phyloP scores from a whole-genome alignment of 2,113 vertebrate genomes.

The Amblyopsis rosae region DNA sequence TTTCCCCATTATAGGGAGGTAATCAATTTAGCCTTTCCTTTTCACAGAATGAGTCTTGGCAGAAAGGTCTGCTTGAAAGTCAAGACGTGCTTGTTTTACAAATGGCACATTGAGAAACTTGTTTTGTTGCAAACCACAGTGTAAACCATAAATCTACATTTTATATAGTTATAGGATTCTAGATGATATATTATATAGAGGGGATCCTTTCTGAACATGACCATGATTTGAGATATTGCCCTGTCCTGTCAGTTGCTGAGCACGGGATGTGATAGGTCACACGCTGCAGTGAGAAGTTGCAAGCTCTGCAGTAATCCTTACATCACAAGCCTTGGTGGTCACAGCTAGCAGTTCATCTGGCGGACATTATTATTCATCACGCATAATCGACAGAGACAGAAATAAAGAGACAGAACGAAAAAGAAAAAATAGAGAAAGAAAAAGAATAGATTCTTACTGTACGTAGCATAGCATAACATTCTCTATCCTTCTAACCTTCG shows the following conservation, averaged over 20 bases:
- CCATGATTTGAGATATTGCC: not conserved
- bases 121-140: not conserved
- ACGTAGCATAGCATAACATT: constrained; percentile 37
- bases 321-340: constrained; percentile 41
- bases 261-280: constrained; percentile 26
- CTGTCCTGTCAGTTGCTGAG: not conserved
- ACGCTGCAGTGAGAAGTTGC: constrained; percentile 38
- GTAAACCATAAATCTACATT: not conserved
- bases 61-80: constrained; percentile 9
- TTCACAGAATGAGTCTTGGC: not conserved
- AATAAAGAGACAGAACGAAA: not conserved
- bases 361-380: constrained; percentile 20
- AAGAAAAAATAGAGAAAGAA: not conserved
- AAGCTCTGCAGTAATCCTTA: constrained; percentile 36
- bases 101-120: not conserved
- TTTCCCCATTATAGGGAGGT: constrained; percentile 16
- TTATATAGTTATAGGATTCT: not conserved
- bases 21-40: constrained; percentile 21
- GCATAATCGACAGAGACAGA: constrained; percentile 48
- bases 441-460: not conserved
- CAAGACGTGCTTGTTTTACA: constrained; percentile 28
- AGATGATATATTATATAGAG: not conserved
- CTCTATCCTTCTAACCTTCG: constrained; percentile 37
- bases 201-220: not conserved
- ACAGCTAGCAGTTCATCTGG: constrained; percentile 37